phyloP scores from a whole-genome alignment of 2,113 vertebrate genomes.

The Muntiacus muntjak region DNA sequence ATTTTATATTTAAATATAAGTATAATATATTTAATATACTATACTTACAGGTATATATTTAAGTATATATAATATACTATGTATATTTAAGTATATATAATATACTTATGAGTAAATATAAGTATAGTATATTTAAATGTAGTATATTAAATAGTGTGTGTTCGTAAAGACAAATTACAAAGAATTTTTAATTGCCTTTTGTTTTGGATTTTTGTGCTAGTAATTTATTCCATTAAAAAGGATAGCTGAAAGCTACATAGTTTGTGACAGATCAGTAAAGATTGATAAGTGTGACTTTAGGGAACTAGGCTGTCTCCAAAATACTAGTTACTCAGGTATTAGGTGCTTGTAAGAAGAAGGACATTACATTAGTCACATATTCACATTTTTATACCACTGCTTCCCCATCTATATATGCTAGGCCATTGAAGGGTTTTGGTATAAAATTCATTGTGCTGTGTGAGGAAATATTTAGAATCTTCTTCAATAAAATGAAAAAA shows the following conservation, averaged over 20 bases:
- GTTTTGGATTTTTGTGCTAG: not conserved
- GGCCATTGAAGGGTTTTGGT: not conserved
- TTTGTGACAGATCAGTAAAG: not conserved
- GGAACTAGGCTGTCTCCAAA: not conserved
- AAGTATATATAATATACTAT: too few relatives aligned
- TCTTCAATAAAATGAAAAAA: slow-evolving; percentile 6
- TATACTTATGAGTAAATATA: not conserved
- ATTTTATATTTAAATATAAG: too few relatives aligned
- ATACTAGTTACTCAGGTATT: not conserved
- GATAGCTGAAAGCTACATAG: not conserved
- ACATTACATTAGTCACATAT: not conserved
- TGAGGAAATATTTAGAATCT: not conserved
- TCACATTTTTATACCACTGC: not conserved
- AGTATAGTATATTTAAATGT: not conserved
- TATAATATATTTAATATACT: too few relatives aligned
- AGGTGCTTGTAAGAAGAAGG: not conserved
- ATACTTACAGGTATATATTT: too few relatives aligned
- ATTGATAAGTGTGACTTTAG: not conserved
- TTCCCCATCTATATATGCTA: not conserved
- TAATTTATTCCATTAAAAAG: not conserved
- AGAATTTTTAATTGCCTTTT: not conserved
- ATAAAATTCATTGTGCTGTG: not conserved
- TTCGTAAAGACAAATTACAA: not conserved
- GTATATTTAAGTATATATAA: not conserved
- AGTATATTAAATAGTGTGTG: not conserved